A percentile compares a stretch with the other conserved stretches of the same genome.
phyloP scores from a whole-genome alignment of 1,140 invertebrate genomes.

The Trichonephila clavata region DNA sequence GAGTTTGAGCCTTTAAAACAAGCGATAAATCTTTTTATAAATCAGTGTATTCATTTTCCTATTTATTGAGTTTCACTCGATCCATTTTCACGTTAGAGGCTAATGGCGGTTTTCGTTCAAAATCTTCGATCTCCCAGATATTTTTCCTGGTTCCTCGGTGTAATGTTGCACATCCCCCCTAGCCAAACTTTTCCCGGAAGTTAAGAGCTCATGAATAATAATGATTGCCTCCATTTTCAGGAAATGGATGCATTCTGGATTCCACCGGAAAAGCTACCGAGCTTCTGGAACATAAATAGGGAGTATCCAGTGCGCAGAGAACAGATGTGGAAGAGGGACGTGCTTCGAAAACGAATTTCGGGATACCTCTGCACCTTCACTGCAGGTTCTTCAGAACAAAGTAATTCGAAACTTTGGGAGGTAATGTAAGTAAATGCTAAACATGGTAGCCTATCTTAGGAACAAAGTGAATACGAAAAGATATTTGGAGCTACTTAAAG shows the following conservation, averaged over 20 bases:
- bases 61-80: conserved; percentile 50
- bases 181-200: conserved; percentile 49
- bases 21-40: conserved; percentile 32
- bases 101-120: conserved; percentile 24
- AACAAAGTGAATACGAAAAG: too few species aligned
- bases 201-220: conserved; percentile 66
- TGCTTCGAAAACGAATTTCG: not conserved
- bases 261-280: conserved; percentile 38
- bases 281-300: conserved; percentile 9
- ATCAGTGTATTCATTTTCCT: conserved; percentile 36
- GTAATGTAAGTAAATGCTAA: too few species aligned
- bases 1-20: conserved; percentile 16
- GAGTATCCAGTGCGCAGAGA: conserved; percentile 22
- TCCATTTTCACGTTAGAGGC: conserved; percentile 42
- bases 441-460: too few species aligned
- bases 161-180: conserved; percentile 32
- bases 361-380: not conserved
- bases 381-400: not conserved
- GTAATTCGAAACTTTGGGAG: too few species aligned
- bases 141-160: conserved; percentile 8
- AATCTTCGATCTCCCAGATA: not conserved
- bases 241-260: conserved; percentile 42
- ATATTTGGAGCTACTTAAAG: not conserved
- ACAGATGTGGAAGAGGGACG: conserved; percentile 26
- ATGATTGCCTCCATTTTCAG: conserved; percentile 51